phyloP scores from a whole-genome alignment of 2,797 vertebrate genomes.

The Balearica regulorum region DNA sequence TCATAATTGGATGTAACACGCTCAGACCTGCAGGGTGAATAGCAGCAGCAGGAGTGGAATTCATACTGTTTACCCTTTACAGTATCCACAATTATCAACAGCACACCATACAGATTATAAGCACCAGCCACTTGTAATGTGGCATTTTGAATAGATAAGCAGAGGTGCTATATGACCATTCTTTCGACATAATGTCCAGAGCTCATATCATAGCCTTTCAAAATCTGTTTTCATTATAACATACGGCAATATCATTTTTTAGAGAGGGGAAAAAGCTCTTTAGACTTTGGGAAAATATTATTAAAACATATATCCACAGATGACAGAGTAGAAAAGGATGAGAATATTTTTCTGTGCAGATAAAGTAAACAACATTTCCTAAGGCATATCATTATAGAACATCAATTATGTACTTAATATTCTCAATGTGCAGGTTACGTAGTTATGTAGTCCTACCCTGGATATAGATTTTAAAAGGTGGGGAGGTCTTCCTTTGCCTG shows the following conservation, averaged over 20 bases:
- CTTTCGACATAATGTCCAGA: constrained; percentile 68
- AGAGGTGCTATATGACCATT: constrained; percentile 69
- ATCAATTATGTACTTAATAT: constrained; percentile 34
- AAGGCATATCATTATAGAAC: not conserved
- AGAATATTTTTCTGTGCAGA: constrained; percentile 43
- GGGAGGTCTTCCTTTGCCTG: constrained; percentile 39
- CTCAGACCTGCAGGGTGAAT: constrained; percentile 69
- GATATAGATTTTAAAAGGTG: constrained; percentile 28
- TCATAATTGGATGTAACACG: constrained; percentile 79
- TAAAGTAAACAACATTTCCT: constrained; percentile 34
- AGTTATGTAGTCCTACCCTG: not conserved
- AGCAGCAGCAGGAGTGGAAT: constrained; percentile 74
- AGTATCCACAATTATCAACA: constrained; percentile 81
- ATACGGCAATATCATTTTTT: constrained; percentile 4
- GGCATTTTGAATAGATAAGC: constrained; percentile 79
- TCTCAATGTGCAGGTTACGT: not conserved
- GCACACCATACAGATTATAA: constrained; percentile 77
- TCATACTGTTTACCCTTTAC: constrained; percentile 83
- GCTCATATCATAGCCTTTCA: constrained; percentile 41
- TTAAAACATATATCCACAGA: not conserved
- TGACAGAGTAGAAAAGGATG: not conserved
- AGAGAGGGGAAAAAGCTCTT: not conserved
- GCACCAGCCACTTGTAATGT: constrained; percentile 77
- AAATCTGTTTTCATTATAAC: constrained; percentile 52
- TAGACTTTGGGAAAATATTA: not conserved